Evolutionary conservation across 2,797 vertebrate genomes (phyloP), one percentile per base, ranked within the genome.

Genomic region (Myripristis jacobus): DNA sequence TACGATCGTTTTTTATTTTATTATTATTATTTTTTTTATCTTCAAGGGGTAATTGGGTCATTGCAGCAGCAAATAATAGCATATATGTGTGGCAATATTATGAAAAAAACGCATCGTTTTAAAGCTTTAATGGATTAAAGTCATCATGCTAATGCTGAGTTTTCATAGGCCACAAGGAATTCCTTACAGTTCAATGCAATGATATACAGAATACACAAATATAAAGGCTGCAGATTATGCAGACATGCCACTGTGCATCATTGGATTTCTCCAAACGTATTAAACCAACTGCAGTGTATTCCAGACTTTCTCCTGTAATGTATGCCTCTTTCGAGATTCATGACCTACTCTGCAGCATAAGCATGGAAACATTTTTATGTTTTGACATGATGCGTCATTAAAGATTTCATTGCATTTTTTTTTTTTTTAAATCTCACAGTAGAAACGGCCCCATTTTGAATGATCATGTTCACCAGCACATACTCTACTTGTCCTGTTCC

Each of bases 201-300:
- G 61, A 62, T 48, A 66, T 36, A 8, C n/a, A n/a, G n/a, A n/a
- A n/a, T n/a, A n/a, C n/a, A n/a, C n/a, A n/a, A n/a, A n/a, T n/a
- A n/a, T n/a, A n/a, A 70, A 77, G 27, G 6, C 3, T 66, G 51
- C 67, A 50, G 63, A 74, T 80, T 80, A 80, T 85, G 56, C 60
- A 82, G 78, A 87, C 77, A 44, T 63, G 46, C 46, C 16, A 6
- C 56, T 47, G 75, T 80, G 75, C 63, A 76, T 80, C 67, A 85
- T 65, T 77, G 85, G 86, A 88, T 89, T 89, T 85, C 82, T 87
- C 86, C 73, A 43, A 83, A 83, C 85, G 84, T 74, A 62, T 81
- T 67, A 87, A 73, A 83, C 77, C 60, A 63, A 51, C 75, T 71
- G 80, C 81, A 72, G 80, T 89, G 61, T 82, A 88, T 84, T 87